Evolutionary conservation across 2,888 invertebrate genomes (phyloP), one percentile per base, ranked within the genome.

Genomic region (Nemapogon koenigi): DNA sequence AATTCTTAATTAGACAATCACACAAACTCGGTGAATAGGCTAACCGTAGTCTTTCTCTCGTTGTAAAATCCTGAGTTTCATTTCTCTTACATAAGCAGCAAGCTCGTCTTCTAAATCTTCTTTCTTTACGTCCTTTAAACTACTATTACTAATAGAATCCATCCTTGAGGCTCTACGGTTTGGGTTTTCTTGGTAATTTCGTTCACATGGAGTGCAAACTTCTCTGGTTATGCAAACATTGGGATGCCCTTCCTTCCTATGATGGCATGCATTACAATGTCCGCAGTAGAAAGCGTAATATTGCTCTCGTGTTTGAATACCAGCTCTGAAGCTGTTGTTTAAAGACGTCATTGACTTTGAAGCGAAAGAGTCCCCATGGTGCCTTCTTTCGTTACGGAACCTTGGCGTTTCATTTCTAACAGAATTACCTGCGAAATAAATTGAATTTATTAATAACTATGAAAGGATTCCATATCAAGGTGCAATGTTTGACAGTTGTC

Each of bases 91-190:
- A 46, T 79, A 76, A 4, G 57, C 53, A 2, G 65, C 62, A n/a
- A 79, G 58, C 46, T 78, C 78, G 38, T 76, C 78, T 41, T 66
- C 65, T 2, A 69, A 54, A 4, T 62, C 67, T 4, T 59, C 61
- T 25, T 49, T 53, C 29, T 69, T 75, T 13, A 66, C 53, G 45
- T 73, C 70, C 42, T 59, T 64, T 31, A 70, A 49, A 43, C 70
- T 72, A 45, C 62, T 64, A 52, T 75, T 69, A 43, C 66, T 67
- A 33, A 72, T 68, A 41, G 64, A 62, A 45, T 65, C 62, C n/a
- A 40, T 37, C 8, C 27, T 63, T 48, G 22, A 57, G 53, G n/a
- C n/a, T n/a, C n/a, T n/a, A n/a, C n/a, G n/a, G n/a, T n/a, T n/a
- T n/a, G n/a, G n/a, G n/a, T 29, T 16, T 15, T 29, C 16, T 30